These are phyloP conservation scores for Lycocerus yunnanus DNA, from an alignment of 2,888 invertebrate species.

Conservation along the genomic window DNA sequence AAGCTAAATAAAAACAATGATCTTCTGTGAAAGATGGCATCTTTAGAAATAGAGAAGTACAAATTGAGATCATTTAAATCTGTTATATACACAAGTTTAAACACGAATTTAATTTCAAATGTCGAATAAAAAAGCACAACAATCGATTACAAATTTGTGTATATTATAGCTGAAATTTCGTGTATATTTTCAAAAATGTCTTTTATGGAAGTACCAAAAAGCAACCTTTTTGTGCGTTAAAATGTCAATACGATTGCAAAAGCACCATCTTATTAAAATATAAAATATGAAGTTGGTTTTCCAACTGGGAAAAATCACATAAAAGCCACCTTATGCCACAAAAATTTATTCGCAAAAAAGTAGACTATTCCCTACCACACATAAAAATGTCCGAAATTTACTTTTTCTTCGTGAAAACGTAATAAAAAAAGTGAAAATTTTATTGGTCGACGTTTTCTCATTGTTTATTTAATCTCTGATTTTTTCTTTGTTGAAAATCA, in stretches of 20 bases:
- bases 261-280: neutral
- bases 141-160: neutral
- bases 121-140: neutral
- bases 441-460: neutral
- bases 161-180: neutral
- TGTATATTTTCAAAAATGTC: neutral
- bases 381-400: constrained; percentile 9
- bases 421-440: neutral
- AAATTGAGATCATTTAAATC: neutral
- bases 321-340: constrained; percentile 15
- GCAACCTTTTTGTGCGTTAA: neutral
- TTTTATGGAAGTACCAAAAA: neutral
- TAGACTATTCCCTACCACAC: constrained; percentile 8
- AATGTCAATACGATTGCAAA: neutral
- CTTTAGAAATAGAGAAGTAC: neutral
- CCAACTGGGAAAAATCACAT: constrained; percentile 1
- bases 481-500: neutral
- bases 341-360: constrained; percentile 13
- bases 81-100: too few species aligned
- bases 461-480: neutral
- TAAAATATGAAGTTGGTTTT: neutral
- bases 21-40: neutral
- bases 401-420: neutral
- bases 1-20: neutral
- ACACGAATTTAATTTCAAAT: neutral